Evolutionary conservation across 1,140 invertebrate genomes (phyloP).

Genomic region (Nylanderia fulva): DNA sequence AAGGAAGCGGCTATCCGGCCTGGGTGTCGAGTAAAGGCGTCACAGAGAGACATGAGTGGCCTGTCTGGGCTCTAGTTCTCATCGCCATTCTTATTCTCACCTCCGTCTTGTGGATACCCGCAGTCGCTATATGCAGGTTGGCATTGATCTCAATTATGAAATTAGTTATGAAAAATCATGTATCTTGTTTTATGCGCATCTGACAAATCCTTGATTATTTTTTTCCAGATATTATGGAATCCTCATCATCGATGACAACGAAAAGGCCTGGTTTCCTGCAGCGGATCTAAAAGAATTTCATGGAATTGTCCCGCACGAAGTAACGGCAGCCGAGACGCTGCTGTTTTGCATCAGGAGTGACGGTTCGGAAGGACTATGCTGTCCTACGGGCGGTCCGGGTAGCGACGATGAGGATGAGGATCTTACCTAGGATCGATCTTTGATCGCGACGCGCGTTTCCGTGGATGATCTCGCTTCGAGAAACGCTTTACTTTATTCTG

Average conservation of each 20-base stretch:
- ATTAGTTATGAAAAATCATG: neutral
- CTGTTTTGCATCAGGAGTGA: slow-evolving; percentile 94
- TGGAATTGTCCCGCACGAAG: slow-evolving; percentile 93
- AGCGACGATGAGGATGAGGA: slow-evolving; percentile 87
- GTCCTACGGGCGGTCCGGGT: slow-evolving; percentile 90
- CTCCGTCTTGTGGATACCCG: slow-evolving; percentile 95
- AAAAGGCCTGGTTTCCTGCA: slow-evolving; percentile 96
- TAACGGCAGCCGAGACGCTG: slow-evolving; percentile 91
- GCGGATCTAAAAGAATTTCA: slow-evolving; percentile 95
- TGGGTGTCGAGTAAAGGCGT: slow-evolving; percentile 92
- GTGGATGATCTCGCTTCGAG: slow-evolving; percentile 49
- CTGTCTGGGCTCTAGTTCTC: slow-evolving; percentile 91
- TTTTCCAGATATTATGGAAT: slow-evolving; percentile 90
- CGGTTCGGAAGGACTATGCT: slow-evolving; percentile 93
- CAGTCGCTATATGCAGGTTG: slow-evolving; percentile 93
- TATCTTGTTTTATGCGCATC: neutral
- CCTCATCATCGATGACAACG: slow-evolving; percentile 94
- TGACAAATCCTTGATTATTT: neutral
- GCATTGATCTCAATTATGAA: neutral
- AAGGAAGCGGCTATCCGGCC: slow-evolving; percentile 94
- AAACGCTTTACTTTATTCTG: slow-evolving; percentile 55
- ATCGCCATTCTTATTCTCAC: slow-evolving; percentile 91
- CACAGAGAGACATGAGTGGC: slow-evolving; percentile 92
- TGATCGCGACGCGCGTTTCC: slow-evolving; percentile 50
- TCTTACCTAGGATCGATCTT: slow-evolving; percentile 79